phyloP scores from a whole-genome alignment of 1,140 invertebrate genomes.

The Neocloeon triangulifer region DNA sequence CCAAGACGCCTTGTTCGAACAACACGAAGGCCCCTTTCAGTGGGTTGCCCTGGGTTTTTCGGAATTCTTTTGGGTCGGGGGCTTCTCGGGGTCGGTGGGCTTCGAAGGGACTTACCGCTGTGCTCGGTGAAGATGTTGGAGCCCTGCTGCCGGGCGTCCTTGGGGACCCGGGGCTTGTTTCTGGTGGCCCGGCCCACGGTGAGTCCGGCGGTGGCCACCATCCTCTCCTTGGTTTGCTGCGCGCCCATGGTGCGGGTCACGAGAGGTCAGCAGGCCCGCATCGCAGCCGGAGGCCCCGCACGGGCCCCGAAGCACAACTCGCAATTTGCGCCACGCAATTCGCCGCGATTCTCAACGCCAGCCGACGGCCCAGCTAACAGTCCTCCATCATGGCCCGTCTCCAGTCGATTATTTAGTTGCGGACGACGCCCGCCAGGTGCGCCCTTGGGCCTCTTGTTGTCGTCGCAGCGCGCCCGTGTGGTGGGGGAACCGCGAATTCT shows the following conservation, averaged over 20 bases:
- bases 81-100: no score
- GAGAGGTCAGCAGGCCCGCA: not conserved
- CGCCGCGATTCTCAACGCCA: not conserved
- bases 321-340: not conserved
- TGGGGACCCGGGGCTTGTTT: slow-evolving; percentile 41
- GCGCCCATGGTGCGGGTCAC: slow-evolving; percentile 43
- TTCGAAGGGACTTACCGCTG: slow-evolving; percentile 60
- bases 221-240: slow-evolving; percentile 66
- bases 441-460: no score
- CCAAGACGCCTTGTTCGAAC: no score
- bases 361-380: not conserved
- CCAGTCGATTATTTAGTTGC: no score
- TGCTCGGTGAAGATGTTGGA: slow-evolving; percentile 80
- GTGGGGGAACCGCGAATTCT: no score
- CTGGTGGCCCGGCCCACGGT: slow-evolving; percentile 35
- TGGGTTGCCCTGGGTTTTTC: no score
- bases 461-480: no score
- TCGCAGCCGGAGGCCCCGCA: slow-evolving; percentile 1
- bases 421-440: no score
- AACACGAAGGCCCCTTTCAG: no score
- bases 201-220: slow-evolving; percentile 27
- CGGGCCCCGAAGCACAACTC: not conserved
- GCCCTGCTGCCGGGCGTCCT: slow-evolving; percentile 53
- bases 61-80: no score
- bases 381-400: not conserved